These are phyloP conservation scores for Solea solea DNA, from an alignment of 2,113 vertebrate genomes.

Conservation along the genomic window DNA sequence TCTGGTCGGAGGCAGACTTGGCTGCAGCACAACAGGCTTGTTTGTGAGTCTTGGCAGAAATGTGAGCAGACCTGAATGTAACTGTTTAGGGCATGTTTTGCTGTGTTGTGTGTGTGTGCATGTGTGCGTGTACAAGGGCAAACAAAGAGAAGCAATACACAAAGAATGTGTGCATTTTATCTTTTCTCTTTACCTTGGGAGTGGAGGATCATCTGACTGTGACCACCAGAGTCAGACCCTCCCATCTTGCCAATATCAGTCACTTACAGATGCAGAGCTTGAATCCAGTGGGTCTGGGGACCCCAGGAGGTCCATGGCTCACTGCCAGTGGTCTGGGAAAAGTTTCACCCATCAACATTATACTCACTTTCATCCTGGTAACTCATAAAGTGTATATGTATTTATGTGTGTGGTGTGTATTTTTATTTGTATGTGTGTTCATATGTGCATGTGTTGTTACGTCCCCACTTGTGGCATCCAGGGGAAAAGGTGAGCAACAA, in stretches of 20 bases:
- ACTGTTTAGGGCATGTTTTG: constrained; percentile 17
- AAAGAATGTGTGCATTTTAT: neutral
- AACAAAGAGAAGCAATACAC: too few species aligned
- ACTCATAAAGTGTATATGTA: too few species aligned
- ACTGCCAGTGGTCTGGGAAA: too few species aligned
- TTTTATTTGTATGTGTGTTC: too few species aligned
- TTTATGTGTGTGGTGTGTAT: too few species aligned
- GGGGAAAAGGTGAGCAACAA: too few species aligned
- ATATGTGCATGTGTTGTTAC: too few species aligned
- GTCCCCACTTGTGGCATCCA: too few species aligned
- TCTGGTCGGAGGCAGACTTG: constrained; percentile 52
- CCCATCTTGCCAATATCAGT: constrained; percentile 30
- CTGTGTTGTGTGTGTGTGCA: neutral
- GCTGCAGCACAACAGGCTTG: constrained; percentile 51
- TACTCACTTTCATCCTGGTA: too few species aligned
- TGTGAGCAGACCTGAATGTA: constrained; percentile 37
- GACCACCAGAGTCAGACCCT: constrained; percentile 35
- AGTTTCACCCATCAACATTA: too few species aligned
- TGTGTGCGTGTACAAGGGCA: neutral
- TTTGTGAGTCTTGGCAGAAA: constrained; percentile 49
- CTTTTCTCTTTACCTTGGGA: constrained; percentile 7
- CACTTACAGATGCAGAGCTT: constrained; percentile 29
- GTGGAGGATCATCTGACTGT: constrained; percentile 31
- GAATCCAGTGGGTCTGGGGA: too few species aligned
- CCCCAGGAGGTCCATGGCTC: too few species aligned